Evolutionary conservation across 2,113 vertebrate genomes (phyloP), one percentile per base, ranked within the genome.

Genomic region (Tupaia chinensis): DNA sequence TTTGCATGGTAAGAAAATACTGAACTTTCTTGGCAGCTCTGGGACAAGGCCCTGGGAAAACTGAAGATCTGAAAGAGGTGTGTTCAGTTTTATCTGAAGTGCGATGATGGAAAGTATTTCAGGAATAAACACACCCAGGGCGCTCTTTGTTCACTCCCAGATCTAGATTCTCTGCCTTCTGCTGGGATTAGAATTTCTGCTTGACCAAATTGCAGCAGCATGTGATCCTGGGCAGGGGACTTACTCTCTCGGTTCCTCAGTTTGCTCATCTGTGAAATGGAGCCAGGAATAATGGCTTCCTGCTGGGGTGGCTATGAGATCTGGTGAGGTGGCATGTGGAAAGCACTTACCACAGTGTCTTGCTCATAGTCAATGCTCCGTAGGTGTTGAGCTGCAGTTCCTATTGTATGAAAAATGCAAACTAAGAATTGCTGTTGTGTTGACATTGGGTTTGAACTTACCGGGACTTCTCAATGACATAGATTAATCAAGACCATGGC

Each of bases 21-120:
- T 3, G 32, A 92, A 70, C 60, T 95, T 54, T 87, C 94, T 32
- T 11, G 9, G 84, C 5, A 19, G 92, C 29, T 4, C 61, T 88
- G 87, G 85, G 69, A 60, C 0, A 3, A 94, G 63, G 96, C 87
- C 87, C 87, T 84, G 87, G 54, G 54, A 91, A 70, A 74, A 58
- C 61, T 13, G 56, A 84, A 89, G 89, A 78, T 81, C 92, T 81
- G 89, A 78, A 66, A 81, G 94, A 95, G 96, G 87, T 95, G 89
- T 97, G 89, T 89, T 79, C 63, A 13, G 69, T 72, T 93, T 95
- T 86, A 88, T 96, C 84, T 65, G 81, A 76, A 63, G 77, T 58
- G 83, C 86, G 95, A 66, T 44, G 85, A 61, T 90, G 94, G 95
- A 96, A 95, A 97, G 32, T 93, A 95, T 97, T 93, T 95, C 79